Evolutionary conservation across 1,140 invertebrate genomes (phyloP), one percentile per base, ranked within the genome.

Genomic region (Drosophila melanica): DNA sequence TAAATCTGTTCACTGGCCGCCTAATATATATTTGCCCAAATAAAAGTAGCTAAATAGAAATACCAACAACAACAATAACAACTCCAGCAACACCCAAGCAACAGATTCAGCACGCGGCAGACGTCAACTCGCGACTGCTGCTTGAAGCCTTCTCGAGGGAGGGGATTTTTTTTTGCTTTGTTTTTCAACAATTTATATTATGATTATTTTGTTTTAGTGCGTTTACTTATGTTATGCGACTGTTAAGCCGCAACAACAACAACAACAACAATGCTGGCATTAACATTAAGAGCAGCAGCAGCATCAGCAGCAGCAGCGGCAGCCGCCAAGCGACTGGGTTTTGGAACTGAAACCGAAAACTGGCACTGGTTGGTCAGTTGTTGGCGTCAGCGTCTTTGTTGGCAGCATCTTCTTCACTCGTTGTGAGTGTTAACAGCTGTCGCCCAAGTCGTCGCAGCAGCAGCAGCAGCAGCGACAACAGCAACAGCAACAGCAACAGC

Each of bases 341-440:
- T 66, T 54, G 51, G 35, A 20, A n/a, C 20, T 62, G 62, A 58
- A 53, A 44, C 53, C 62, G 66, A 63, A 73, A 73, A 74, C 60
- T 68, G 54, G 44, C 63, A 57, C 42, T 27, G 53, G 63, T 66
- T 72, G 69, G 69, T 72, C 69, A 72, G 63, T 57, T 37, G 60
- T 37, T 77, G 67, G 72, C 67, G 51, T 47, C 64, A 68, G 75
- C 72, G 42, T 57, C 42, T 47, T 60, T 20, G 30, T 37, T 60
- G 58, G 58, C 68, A 79, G 41, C 71, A 60, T 71, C 80, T 77
- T 75, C 77, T 77, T 75, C 77, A 76, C 50, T 81, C 58, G 66
- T 57, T 51, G 81, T 55, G 68, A 69, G 73, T 80, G 75, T 76
- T 89, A 89, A 90, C 84, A 89, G 84, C 85, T 87, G 85, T 89